Percentiles rank a stretch among this genome's conserved stretches.
phyloP scores from a whole-genome alignment of 2,113 vertebrate genomes.

The Erpornis zantholeuca region DNA sequence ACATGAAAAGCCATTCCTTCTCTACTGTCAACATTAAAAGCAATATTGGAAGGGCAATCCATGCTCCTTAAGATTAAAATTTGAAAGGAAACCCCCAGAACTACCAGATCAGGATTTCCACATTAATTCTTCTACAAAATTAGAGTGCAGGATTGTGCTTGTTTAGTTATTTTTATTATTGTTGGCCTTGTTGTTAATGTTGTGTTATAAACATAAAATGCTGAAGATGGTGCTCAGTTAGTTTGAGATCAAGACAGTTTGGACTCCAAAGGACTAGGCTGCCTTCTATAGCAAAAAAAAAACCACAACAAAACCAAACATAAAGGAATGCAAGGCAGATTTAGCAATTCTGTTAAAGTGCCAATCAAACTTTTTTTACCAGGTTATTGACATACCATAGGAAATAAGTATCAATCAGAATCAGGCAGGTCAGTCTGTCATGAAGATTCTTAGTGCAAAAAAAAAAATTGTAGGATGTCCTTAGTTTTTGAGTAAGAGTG shows the following conservation, averaged over 20 bases:
- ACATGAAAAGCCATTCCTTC: neutral
- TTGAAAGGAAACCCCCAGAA: neutral
- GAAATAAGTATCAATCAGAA: neutral
- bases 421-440: neutral
- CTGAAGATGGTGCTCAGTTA: neutral
- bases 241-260: neutral
- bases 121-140: neutral
- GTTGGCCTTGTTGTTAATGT: neutral
- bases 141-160: neutral
- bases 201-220: neutral
- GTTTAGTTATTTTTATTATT: neutral
- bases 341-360: neutral
- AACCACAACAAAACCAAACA: no score
- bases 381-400: neutral
- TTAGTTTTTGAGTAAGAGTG: neutral
- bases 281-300: neutral
- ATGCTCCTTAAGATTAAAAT: neutral
- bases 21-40: neutral
- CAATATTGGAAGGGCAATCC: neutral
- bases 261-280: neutral
- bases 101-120: neutral
- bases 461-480: neutral
- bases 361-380: neutral
- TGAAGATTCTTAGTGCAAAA: neutral
- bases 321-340: neutral